Percentiles rank a stretch among this genome's conserved stretches.
Evolutionary conservation across 1,140 invertebrate genomes (phyloP).

Genomic region (Drosophila miranda): DNA sequence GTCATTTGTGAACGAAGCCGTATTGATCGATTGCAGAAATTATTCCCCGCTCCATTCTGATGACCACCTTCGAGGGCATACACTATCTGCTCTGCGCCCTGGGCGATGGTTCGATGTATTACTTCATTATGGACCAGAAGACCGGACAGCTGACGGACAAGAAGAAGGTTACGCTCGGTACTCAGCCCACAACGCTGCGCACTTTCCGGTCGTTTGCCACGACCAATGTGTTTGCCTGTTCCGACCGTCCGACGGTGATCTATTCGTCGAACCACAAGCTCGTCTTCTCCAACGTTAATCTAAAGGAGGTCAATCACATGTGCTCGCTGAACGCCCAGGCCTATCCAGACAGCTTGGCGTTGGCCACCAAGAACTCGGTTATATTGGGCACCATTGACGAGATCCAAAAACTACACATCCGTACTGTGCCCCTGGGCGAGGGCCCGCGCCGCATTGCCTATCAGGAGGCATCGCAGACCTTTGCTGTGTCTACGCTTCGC

Average conservation of each 20-base stretch:
- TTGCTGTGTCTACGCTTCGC: constrained; percentile 95
- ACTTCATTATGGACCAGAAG: constrained; percentile 92
- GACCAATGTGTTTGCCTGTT: constrained; percentile 99
- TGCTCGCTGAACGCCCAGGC: constrained; percentile 97
- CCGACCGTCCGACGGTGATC: constrained; percentile 98
- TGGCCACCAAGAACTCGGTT: constrained; percentile 96
- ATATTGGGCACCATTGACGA: constrained; percentile 99
- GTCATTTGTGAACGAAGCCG: not conserved
- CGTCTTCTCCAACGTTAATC: constrained; percentile 99
- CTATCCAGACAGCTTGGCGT: constrained; percentile 96
- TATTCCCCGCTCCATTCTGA: constrained; percentile 96
- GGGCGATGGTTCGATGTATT: constrained; percentile 99
- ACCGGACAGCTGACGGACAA: constrained; percentile 90
- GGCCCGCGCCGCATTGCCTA: constrained; percentile 96
- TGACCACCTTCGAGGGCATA: constrained; percentile 96
- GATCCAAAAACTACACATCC: constrained; percentile 98
- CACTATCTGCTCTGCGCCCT: constrained; percentile 96
- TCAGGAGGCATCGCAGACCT: constrained; percentile 96
- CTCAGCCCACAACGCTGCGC: constrained; percentile 96
- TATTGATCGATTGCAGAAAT: constrained; percentile 87
- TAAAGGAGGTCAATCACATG: constrained; percentile 99
- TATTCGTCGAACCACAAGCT: constrained; percentile 99
- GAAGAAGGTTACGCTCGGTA: constrained; percentile 97
- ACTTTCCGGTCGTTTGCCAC: constrained; percentile 96
- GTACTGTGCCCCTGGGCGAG: constrained; percentile 96